Percentiles rank a stretch among this genome's conserved stretches.
Conservation (phyloP, 1,140 invertebrate genomes). For the Nasonia giraulti region DNA sequence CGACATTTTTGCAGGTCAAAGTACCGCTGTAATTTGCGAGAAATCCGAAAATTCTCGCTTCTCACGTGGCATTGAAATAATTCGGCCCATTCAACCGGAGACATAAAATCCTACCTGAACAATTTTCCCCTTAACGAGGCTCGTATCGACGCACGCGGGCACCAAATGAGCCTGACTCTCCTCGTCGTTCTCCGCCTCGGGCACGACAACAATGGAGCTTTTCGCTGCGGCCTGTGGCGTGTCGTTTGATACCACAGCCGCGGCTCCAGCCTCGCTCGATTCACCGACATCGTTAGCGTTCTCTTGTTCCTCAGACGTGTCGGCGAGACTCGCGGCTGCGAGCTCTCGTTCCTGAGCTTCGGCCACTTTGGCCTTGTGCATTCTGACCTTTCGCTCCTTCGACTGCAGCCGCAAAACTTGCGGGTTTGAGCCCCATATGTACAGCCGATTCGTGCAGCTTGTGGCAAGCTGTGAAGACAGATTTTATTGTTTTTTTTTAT, state of each 20-base stretch:
- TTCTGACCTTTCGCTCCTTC: conserved; percentile 34
- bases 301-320: conserved; percentile 61
- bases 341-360: conserved; percentile 25
- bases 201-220: not conserved
- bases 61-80: too few species aligned
- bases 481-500: not conserved
- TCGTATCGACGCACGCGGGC: conserved; percentile 77
- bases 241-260: not conserved
- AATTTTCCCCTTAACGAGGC: conserved; percentile 76
- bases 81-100: too few species aligned
- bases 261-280: not conserved
- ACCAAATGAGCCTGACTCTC: conserved; percentile 74
- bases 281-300: conserved; percentile 40
- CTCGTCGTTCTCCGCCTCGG: conserved; percentile 55
- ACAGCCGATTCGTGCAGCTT: conserved; percentile 80
- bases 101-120: conserved; percentile 70
- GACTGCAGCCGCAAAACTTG: conserved; percentile 80
- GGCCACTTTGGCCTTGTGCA: conserved; percentile 33
- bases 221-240: not conserved
- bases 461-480: conserved; percentile 79
- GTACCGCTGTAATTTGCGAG: not conserved
- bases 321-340: conserved; percentile 9
- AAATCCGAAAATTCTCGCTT: not conserved
- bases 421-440: conserved; percentile 86
- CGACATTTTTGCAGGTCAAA: too few species aligned